Evolutionary conservation across 2,113 vertebrate genomes (phyloP).

Genomic region (Cettia cetti): DNA sequence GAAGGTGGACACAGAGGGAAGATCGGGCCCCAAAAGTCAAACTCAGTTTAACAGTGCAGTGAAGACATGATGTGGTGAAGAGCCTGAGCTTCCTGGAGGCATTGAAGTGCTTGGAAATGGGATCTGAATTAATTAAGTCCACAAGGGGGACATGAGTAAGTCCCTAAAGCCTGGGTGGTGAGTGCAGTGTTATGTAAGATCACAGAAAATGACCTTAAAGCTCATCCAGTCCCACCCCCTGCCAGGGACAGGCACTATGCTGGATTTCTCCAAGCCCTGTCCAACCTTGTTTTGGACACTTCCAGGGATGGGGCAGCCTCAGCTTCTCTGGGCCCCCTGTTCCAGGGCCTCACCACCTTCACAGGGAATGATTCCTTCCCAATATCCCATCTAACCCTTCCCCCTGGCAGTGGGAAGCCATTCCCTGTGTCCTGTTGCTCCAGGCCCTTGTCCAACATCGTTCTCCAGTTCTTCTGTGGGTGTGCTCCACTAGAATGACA

Average conservation of each 20-base stretch:
- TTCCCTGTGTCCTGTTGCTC: background rate
- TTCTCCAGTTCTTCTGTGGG: background rate
- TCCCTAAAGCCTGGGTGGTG: background rate
- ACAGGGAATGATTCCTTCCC: background rate
- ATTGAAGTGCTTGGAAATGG: background rate
- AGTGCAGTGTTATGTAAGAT: background rate
- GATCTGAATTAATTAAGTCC: background rate
- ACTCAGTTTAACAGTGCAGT: background rate
- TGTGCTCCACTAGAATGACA: background rate
- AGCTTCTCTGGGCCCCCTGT: background rate
- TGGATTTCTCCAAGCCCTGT: background rate
- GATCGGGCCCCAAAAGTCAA: background rate
- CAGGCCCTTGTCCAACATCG: background rate
- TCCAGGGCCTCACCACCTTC: background rate
- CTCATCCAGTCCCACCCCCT: background rate
- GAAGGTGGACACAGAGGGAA: too few relatives aligned
- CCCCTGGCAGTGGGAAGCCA: background rate
- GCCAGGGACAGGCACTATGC: background rate
- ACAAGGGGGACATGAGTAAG: background rate
- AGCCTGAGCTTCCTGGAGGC: background rate
- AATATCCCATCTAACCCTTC: background rate
- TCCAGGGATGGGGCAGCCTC: background rate
- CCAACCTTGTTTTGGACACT: background rate
- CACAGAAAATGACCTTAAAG: background rate
- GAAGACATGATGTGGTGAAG: background rate